Conservation (phyloP, 2,888 invertebrate species). For the Eristalis tenax region DNA sequence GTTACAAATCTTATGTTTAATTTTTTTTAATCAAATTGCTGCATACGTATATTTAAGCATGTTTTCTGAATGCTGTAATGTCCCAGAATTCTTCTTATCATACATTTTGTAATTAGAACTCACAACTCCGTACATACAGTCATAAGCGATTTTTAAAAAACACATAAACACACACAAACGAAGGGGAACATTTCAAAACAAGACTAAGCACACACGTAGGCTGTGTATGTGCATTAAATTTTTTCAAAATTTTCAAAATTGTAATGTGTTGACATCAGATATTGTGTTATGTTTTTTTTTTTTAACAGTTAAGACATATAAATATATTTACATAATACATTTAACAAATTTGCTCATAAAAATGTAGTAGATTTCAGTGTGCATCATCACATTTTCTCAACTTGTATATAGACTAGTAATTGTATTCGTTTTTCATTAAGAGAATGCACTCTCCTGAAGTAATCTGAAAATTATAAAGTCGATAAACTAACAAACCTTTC, state of each 20-base stretch:
- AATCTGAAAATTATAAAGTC: slow-evolving; percentile 32
- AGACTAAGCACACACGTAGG: slow-evolving; percentile 48
- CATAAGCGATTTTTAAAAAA: slow-evolving; percentile 2
- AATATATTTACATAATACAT: not conserved
- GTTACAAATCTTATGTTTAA: not conserved
- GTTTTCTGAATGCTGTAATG: slow-evolving; percentile 55
- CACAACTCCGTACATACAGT: slow-evolving; percentile 22
- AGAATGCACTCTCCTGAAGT: slow-evolving; percentile 45
- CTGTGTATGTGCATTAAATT: slow-evolving; percentile 55
- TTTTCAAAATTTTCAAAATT: slow-evolving; percentile 27
- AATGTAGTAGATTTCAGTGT: slow-evolving; percentile 37
- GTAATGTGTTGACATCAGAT: slow-evolving; percentile 59
- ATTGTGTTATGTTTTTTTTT: slow-evolving; percentile 69
- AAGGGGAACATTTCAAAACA: slow-evolving; percentile 20
- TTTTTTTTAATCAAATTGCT: slow-evolving; percentile 28
- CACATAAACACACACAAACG: slow-evolving; percentile 21
- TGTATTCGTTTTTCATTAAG: slow-evolving; percentile 59
- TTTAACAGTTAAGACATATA: slow-evolving; percentile 33
- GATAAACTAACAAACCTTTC: slow-evolving; percentile 80
- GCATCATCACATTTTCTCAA: slow-evolving; percentile 57
- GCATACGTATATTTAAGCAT: slow-evolving; percentile 42
- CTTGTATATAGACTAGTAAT: slow-evolving; percentile 69
- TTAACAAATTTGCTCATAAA: slow-evolving; percentile 18
- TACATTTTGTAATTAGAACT: slow-evolving; percentile 55
- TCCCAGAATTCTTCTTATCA: slow-evolving; percentile 43